A percentile compares a stretch with the other conserved stretches of the same genome.
Conservation (phyloP, 2,888 invertebrate species). For the Miltochrista miniata region DNA sequence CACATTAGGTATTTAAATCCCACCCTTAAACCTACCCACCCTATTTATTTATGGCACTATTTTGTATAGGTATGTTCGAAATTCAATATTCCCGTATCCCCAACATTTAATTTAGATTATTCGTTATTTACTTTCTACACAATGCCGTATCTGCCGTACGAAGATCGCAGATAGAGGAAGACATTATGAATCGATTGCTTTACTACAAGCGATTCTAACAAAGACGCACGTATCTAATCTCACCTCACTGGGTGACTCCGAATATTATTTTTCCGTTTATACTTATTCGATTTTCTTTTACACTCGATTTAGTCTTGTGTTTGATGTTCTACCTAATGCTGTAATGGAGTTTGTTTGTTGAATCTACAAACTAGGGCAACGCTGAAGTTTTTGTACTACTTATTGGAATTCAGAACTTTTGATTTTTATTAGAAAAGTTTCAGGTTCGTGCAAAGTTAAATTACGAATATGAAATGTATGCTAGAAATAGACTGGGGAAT, state of each 20-base stretch:
- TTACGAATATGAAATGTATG: no score
- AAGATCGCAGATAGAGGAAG: neutral
- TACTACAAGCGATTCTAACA: slow-evolving; percentile 15
- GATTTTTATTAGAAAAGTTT: no score
- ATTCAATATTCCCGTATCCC: neutral
- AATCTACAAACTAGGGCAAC: neutral
- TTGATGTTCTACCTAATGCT: slow-evolving; percentile 8
- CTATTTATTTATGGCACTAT: no score
- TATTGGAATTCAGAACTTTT: no score
- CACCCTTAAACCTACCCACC: no score
- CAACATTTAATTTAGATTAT: no score
- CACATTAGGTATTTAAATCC: no score
- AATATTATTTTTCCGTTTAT: slow-evolving; percentile 27
- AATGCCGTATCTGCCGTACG: neutral
- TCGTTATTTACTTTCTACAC: neutral
- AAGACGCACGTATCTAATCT: slow-evolving; percentile 40
- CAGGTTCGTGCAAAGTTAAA: no score
- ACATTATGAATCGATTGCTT: neutral
- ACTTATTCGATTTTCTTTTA: slow-evolving; percentile 24
- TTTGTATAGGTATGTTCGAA: no score
- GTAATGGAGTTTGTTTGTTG: slow-evolving; percentile 1
- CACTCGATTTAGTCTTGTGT: slow-evolving; percentile 18
- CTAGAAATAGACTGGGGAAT: no score
- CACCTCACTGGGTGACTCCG: slow-evolving; percentile 30
- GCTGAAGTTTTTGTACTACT: neutral